A percentile compares a stretch with the other conserved stretches of the same genome.
These are phyloP conservation scores for Lucinisca nassula DNA, from an alignment of 2,888 invertebrate species.

Conservation along the genomic window DNA sequence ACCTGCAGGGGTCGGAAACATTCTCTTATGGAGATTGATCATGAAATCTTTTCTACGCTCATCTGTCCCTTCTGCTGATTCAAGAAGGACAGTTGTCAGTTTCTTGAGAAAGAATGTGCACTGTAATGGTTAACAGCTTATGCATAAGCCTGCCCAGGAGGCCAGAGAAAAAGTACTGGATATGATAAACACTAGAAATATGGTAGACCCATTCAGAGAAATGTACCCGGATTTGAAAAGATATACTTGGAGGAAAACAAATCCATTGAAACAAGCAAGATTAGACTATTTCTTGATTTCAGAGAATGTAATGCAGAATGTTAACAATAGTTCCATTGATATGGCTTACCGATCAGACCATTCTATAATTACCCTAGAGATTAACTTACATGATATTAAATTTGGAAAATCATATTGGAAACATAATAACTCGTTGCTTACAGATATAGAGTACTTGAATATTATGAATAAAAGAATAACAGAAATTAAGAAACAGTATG, in stretches of 20 bases:
- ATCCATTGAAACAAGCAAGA: neutral
- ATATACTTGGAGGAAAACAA: neutral
- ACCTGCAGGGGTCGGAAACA: too few species aligned
- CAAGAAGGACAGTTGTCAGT: too few species aligned
- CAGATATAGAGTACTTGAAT: constrained; percentile 2
- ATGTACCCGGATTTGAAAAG: neutral
- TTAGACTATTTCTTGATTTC: neutral
- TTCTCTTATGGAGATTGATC: too few species aligned
- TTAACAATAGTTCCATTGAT: neutral
- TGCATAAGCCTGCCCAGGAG: too few species aligned
- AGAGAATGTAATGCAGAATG: neutral
- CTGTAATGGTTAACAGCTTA: too few species aligned
- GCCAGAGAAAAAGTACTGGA: neutral
- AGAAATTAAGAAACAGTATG: constrained; percentile 19
- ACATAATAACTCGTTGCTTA: neutral
- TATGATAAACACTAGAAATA: neutral
- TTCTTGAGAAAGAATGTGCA: too few species aligned
- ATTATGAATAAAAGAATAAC: neutral
- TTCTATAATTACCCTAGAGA: neutral
- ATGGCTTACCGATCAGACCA: neutral
- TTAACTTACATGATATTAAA: neutral
- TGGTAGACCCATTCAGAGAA: neutral
- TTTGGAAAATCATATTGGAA: neutral
- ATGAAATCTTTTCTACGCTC: too few species aligned
- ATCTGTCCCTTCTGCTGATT: too few species aligned